Base-by-base conservation (phyloP, 2,888 invertebrate species). In the Pristionchus arcanus region DNA sequence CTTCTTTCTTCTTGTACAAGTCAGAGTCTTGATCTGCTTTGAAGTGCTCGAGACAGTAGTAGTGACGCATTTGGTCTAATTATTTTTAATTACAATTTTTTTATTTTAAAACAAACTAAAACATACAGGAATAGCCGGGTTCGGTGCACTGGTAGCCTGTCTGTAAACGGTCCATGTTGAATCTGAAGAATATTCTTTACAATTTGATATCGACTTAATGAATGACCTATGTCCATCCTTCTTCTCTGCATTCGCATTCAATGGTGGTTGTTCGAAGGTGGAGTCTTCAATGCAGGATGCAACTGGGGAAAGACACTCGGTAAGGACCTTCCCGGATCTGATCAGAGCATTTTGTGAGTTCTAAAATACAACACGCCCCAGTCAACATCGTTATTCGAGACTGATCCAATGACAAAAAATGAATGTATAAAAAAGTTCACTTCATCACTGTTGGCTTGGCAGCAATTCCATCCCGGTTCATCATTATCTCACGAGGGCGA, bases 201-300 rank as follows among this genome's bases (percentile, higher is more conserved):
- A 2, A 21, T 66, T 25, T n/a, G 15, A 66, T 25, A 25, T 3
- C 66, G 21, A 21, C 7, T 66, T 2, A 66, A 28, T 21, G 11
- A 66, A n/a, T 28, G 13, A 71, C 71, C 71, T 34, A 34, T 71
- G 71, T 71, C 71, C 71, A 71, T 71, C 31, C 16, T 66, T 71
- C 71, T 31, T 31, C 71, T 71, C 31, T 71, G 4, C 16, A 34
- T 34, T 71, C 28, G 71, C 71, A 71, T 34, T 31, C 2, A 71
- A 13, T 31, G 71, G 71, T 71, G 71, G 16, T 34, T 71, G 71
- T 11, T 34, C 31, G 71, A 34, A 71, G 3, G 71, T 34, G 11
- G 71, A 71, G 31, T 71, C 71, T 34, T 71, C 71, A 9, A 71
- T 71, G 71, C 71, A 71, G 28, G 28, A 28, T 16, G 71, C 34